These are phyloP conservation scores for Alces alces DNA, from an alignment of 2,113 vertebrate species.

Conservation along the genomic window DNA sequence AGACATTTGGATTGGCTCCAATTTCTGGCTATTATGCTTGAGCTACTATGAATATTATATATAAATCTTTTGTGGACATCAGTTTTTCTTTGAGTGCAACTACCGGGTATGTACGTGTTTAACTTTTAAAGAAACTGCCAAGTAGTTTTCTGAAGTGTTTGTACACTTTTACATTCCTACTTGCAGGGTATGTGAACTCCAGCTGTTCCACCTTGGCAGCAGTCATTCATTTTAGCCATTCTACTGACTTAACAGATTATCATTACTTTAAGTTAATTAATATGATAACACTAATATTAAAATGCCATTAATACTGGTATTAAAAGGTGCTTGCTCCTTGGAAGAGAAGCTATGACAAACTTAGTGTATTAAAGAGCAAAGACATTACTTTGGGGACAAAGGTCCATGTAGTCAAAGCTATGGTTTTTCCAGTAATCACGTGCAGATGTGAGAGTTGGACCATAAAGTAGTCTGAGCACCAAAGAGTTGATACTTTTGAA, in stretches of 20 bases:
- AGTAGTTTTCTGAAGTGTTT: background rate
- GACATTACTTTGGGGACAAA: background rate
- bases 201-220: too few species aligned
- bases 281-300: background rate
- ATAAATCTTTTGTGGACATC: background rate
- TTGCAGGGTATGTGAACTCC: rapidly evolving
- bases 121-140: background rate
- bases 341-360: background rate
- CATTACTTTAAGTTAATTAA: background rate
- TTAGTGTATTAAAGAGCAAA: background rate
- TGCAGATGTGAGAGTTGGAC: background rate
- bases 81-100: background rate
- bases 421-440: background rate
- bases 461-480: background rate
- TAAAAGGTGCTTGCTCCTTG: background rate
- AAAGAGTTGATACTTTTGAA: background rate
- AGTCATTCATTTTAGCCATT: background rate
- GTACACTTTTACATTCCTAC: background rate
- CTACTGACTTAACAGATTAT: background rate
- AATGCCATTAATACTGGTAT: background rate
- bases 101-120: background rate
- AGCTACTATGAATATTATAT: background rate
- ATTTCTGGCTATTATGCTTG: background rate
- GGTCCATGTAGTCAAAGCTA: background rate
- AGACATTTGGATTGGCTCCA: background rate